Evolutionary conservation across 2,113 vertebrate species (phyloP), one percentile per base, ranked within the genome.

Genomic region (Paraplagusia blochii): DNA sequence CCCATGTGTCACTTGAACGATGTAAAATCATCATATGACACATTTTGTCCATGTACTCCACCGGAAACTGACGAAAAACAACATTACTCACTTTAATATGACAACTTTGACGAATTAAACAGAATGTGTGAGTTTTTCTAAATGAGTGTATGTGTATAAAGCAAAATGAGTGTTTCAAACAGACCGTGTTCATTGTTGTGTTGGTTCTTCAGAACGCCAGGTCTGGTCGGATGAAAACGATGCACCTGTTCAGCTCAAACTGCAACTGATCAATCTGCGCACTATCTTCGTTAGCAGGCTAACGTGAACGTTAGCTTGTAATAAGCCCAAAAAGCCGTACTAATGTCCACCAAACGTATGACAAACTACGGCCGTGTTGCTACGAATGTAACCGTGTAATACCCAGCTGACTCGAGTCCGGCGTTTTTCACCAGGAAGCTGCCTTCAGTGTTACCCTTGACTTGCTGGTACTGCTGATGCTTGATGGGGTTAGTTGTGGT

Each of bases 181-280:
- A 44, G 34, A 19, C 1, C 9, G 7, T 6, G 18, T 4, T 36
- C 9, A 13, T 16, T 35, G 1, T 2, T 11, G 7, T 4, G 1
- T 8, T 44, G 15, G 4, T 15, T 9, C 44, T 44, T 44, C 17
- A n/a, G 9, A 3, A 11, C 6, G 18, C 17, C 18, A 19, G 17
- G 18, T 10, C 15, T 29, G 18, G 18, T 8, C 11, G 3, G 15
- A 2, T 35, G 16, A n/a, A 47, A 51, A 42, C 22, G 40, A 66
- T 70, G 69, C 84, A 83, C 81, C 82, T 88, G 77, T 84, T 88
- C 72, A 53, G 48, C 39, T 57, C 15, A 72, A 71, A 69, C 57
- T 29, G 56, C 15, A 66, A 56, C 58, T 43, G 38, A 8, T 65
- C 69, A 57, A 82, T 73, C 72, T 85, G 78, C 86, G 82, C 73